Conservation (phyloP, 2,888 invertebrate species). For the Conchocele bisecta region DNA sequence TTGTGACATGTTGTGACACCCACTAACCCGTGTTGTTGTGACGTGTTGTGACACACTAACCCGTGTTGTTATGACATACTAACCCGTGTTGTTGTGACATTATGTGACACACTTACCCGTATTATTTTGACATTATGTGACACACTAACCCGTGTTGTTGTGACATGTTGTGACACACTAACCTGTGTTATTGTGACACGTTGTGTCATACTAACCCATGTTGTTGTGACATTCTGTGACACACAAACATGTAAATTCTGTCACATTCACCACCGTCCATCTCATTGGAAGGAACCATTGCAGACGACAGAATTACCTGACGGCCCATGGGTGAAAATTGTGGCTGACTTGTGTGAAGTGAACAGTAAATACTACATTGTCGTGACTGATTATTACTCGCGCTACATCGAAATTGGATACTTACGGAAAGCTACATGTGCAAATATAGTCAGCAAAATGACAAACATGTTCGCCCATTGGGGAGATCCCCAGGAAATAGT, state of each 20-base stretch:
- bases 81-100: no score
- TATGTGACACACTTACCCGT: no score
- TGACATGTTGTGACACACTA: no score
- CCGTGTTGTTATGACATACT: no score
- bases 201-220: no score
- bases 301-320: constrained; percentile 37
- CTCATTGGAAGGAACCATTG: constrained; percentile 47
- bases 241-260: constrained; percentile 43
- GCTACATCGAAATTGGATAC: constrained; percentile 40
- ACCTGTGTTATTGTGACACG: no score
- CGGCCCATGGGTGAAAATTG: constrained; percentile 49
- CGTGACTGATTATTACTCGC: constrained; percentile 50
- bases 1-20: no score
- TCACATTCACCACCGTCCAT: constrained; percentile 25
- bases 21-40: no score
- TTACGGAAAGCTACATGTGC: constrained; percentile 16
- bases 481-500: constrained; percentile 42
- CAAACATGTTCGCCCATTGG: constrained; percentile 48
- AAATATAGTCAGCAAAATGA: constrained; percentile 37
- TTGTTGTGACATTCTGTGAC: no score
- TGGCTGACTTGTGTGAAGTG: constrained; percentile 48
- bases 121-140: no score
- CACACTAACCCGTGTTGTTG: no score
- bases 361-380: constrained; percentile 29
- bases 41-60: no score